Evolutionary conservation across 2,888 invertebrate genomes (phyloP), one percentile per base, ranked within the genome.

Genomic region (Ceriagrion tenellum): DNA sequence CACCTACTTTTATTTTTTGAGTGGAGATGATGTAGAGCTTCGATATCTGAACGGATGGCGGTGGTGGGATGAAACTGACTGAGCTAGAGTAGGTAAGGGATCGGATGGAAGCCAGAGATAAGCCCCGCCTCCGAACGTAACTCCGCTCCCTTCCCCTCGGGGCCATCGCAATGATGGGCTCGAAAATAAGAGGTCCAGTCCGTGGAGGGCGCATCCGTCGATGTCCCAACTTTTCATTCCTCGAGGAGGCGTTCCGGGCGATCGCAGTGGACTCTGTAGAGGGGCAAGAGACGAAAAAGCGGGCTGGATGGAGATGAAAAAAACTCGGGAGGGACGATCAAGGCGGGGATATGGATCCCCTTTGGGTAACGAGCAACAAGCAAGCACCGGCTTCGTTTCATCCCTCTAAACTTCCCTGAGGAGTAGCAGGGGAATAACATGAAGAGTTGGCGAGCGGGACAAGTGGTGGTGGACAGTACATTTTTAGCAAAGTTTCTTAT

Each of bases 21-120:
- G 35, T 13, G 81, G 81, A 69, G 81, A 81, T 69, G 69, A 69
- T 81, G 81, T 16, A 35, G n/a, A n/a, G 16, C 30, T 3, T 10
- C 35, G 81, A 81, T 81, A 81, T 81, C 81, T 26, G 35, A 30
- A 12, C 69, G 81, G 81, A 16, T 18, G 35, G 16, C 2, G 0
- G 81, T 26, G 16, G 81, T 1, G 30, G 26, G 69, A n/a, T 35
- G 74, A 63, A 3, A 35, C 74, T 23, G 69, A n/a, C 69, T n/a
- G 69, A 69, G 69, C 69, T 26, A n/a, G n/a, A 69, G 69, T 69
- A 69, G 69, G 81, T 35, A 81, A 35, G 35, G 81, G 4, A 10
- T 81, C 30, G 81, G 81, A 81, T 81, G 81, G 81, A 81, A 35
- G 35, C 81, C 81, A 81, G 35, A 81, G 81, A 81, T 81, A 81